Conservation (phyloP, 2,797 vertebrate genomes). For the Echeneis naucrates region DNA sequence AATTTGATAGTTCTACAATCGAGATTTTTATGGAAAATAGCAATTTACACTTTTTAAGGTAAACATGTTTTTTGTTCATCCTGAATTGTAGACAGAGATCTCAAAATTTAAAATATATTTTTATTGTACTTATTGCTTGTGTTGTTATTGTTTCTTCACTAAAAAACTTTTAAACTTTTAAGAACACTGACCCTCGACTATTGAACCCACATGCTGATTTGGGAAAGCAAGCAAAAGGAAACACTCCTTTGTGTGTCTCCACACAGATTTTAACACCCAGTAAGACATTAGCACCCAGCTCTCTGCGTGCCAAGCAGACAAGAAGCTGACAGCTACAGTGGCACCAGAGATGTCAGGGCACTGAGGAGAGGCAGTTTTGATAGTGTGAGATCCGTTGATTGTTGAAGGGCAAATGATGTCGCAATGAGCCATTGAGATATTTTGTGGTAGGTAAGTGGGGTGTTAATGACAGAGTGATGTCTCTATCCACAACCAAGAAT, state of each 20-base stretch:
- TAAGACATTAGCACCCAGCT: constrained; percentile 27
- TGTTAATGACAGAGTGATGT: constrained; percentile 51
- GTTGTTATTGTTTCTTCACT: not conserved
- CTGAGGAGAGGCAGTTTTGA: constrained; percentile 47
- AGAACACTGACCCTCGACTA: not conserved
- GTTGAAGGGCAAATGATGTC: constrained; percentile 60
- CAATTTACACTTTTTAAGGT: too few relatives aligned
- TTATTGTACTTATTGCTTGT: too few relatives aligned
- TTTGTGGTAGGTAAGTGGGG: constrained; percentile 44
- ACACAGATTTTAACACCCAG: constrained; percentile 3
- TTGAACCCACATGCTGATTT: constrained; percentile 3
- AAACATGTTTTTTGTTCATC: too few relatives aligned
- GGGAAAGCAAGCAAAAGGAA: not conserved
- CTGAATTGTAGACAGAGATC: too few relatives aligned
- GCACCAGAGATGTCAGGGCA: constrained; percentile 57
- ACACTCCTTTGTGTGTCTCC: not conserved
- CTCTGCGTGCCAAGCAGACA: constrained; percentile 21
- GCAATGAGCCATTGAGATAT: constrained; percentile 51
- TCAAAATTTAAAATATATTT: too few relatives aligned
- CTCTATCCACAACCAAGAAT: constrained; percentile 55
- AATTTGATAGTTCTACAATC: too few relatives aligned
- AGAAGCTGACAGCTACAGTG: constrained; percentile 24
- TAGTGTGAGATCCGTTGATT: constrained; percentile 55
- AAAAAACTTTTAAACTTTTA: constrained; percentile 15
- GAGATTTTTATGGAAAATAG: too few relatives aligned